Evolutionary conservation across 2,113 vertebrate species (phyloP), one percentile per base, ranked within the genome.

Genomic region (Odobenus rosmarus): DNA sequence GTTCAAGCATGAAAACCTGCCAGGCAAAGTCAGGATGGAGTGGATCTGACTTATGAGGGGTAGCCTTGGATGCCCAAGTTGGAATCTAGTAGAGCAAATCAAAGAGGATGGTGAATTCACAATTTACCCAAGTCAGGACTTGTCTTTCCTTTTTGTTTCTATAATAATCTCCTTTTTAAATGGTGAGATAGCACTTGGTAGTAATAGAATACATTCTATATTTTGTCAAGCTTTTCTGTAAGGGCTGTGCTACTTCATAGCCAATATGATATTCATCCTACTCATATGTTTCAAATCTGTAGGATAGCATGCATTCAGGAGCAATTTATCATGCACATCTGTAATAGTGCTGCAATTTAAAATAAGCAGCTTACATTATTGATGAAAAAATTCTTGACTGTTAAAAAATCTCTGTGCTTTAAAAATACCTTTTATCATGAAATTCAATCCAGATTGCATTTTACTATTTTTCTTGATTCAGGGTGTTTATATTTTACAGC

Each of bases 241-340:
- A 90, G 39, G 88, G 4, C 49, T 85, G 3, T 96, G 61, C 82
- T 97, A 97, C 55, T 96, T 94, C 87, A 98, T 86, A 97, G 61
- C 90, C 98, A 98, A 98, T 95, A 98, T 15, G 24, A 95, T 42
- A 93, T 79, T 80, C 36, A 94, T 31, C 36, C 62, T n/a, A 86
- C 10, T 59, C 97, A 97, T 94, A 95, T 98, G 97, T 97, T 99
- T 98, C 82, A 97, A 96, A 98, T 99, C 96, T 98, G 61, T 62
- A 62, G 61, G 90, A 96, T 83, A 97, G 84, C 31, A 7, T 91
- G 85, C 19, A 95, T 93, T 97, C 93, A 97, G 83, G 88, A 98
- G 82, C 86, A 98, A 97, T 98, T 98, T 97, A 98, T 98, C 98
- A 93, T 61, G 71, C 83, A 98, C 96, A 97, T 98, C 97, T 98